Evolutionary conservation across 2,797 vertebrate species (phyloP).

Genomic region (Poeciliopsis turneri): DNA sequence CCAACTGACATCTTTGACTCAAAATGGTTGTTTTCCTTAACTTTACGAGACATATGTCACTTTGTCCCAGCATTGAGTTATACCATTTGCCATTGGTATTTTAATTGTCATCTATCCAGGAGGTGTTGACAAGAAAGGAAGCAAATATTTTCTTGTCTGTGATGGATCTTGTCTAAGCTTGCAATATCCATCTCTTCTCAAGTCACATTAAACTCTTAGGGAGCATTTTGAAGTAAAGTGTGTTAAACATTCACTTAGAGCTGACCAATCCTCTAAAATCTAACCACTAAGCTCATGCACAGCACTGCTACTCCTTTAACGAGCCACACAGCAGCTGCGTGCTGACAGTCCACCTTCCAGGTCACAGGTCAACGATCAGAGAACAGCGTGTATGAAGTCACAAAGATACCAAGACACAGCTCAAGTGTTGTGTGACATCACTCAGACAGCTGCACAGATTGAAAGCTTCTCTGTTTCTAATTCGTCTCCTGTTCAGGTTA

Average conservation of each 20-base stretch:
- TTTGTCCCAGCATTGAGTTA: neutral
- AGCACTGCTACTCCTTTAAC: conserved; percentile 23
- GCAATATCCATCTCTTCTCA: neutral
- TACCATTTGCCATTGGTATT: neutral
- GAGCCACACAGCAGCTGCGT: conserved; percentile 36
- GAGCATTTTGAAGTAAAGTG: neutral
- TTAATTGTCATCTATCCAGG: neutral
- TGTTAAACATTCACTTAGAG: neutral
- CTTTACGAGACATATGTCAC: neutral
- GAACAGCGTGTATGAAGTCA: conserved; percentile 41
- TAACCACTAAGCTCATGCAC: neutral
- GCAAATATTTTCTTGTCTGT: neutral
- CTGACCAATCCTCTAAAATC: conserved; percentile 15
- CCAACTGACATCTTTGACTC: neutral
- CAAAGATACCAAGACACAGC: conserved; percentile 60
- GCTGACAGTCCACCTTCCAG: conserved; percentile 21
- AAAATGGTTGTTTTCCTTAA: neutral
- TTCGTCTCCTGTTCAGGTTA: conserved; percentile 58
- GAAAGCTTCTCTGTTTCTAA: conserved; percentile 52
- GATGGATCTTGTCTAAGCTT: neutral
- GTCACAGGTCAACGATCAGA: conserved; percentile 46
- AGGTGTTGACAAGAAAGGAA: neutral
- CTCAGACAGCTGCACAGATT: conserved; percentile 64
- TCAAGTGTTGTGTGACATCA: conserved; percentile 71
- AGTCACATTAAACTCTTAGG: neutral